phyloP scores from a whole-genome alignment of 1,140 invertebrate species.

The Drosophila punjabiensis region DNA sequence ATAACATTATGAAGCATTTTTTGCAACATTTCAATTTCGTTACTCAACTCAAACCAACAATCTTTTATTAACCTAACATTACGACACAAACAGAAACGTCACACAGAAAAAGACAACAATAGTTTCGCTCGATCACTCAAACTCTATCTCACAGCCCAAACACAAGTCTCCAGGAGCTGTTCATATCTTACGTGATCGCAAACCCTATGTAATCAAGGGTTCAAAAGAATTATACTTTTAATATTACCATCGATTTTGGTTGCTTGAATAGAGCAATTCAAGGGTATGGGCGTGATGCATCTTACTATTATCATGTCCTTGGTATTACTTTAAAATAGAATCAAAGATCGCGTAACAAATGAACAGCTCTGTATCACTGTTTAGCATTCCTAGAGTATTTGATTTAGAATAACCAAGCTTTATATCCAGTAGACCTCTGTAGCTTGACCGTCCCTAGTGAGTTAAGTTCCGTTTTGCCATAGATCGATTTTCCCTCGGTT shows the following conservation, averaged over 20 bases:
- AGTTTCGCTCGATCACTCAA: conserved; percentile 42
- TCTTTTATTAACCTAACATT: conserved; percentile 43
- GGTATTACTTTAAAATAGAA: not conserved
- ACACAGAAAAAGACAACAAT: conserved; percentile 52
- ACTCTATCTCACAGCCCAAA: conserved; percentile 27
- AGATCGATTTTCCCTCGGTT: conserved; percentile 64
- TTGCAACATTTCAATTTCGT: conserved; percentile 75
- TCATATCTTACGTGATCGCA: not conserved
- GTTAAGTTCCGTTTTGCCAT: conserved; percentile 59
- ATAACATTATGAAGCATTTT: conserved; percentile 70
- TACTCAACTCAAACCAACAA: conserved; percentile 50
- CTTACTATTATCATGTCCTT: not conserved
- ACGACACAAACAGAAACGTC: conserved; percentile 35
- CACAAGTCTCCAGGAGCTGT: conserved; percentile 19
- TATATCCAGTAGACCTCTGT: conserved; percentile 45
- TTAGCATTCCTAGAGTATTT: conserved; percentile 54
- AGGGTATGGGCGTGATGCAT: not conserved
- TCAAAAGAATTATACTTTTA: not conserved
- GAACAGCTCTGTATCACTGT: conserved; percentile 35
- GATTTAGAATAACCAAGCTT: conserved; percentile 61
- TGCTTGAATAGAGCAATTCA: no score
- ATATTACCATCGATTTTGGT: no score
- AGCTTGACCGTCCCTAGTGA: conserved; percentile 50
- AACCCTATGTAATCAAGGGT: not conserved
- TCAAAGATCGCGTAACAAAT: not conserved